Conservation (phyloP, 2,113 vertebrate genomes). For the Elaphurus davidianus region DNA sequence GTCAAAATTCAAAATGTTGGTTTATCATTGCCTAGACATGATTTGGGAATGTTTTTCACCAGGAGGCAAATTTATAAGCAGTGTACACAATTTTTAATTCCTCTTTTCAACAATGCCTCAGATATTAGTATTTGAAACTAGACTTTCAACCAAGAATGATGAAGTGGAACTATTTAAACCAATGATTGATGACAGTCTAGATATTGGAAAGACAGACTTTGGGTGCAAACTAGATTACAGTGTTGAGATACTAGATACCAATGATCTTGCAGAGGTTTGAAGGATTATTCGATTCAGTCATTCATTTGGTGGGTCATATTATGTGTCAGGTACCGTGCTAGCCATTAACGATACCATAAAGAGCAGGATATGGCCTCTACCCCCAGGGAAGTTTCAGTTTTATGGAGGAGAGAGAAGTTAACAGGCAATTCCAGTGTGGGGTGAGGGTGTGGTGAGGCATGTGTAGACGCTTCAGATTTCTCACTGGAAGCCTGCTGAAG, state of each 20-base stretch:
- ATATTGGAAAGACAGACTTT: neutral
- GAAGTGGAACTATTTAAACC: neutral
- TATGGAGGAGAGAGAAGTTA: neutral
- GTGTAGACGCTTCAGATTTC: neutral
- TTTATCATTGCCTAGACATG: neutral
- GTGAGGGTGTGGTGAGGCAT: neutral
- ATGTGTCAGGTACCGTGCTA: neutral
- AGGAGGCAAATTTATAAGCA: neutral
- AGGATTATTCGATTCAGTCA: neutral
- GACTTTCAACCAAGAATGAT: neutral
- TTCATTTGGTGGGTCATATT: neutral
- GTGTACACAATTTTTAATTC: neutral
- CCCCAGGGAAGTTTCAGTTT: neutral
- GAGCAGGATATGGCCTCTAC: neutral
- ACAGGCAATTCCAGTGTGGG: neutral
- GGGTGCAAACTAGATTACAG: neutral
- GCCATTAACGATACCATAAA: neutral
- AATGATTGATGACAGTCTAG: neutral
- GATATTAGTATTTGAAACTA: neutral
- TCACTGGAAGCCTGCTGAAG: neutral
- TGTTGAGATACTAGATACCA: neutral
- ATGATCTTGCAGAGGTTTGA: neutral
- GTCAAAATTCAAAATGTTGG: neutral
- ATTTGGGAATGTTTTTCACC: neutral
- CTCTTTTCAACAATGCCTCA: conserved; percentile 9